Percentiles rank a stretch among this genome's conserved stretches.
These are phyloP conservation scores for Lucilia cuprina DNA, from an alignment of 1,140 invertebrate genomes.

Conservation along the genomic window DNA sequence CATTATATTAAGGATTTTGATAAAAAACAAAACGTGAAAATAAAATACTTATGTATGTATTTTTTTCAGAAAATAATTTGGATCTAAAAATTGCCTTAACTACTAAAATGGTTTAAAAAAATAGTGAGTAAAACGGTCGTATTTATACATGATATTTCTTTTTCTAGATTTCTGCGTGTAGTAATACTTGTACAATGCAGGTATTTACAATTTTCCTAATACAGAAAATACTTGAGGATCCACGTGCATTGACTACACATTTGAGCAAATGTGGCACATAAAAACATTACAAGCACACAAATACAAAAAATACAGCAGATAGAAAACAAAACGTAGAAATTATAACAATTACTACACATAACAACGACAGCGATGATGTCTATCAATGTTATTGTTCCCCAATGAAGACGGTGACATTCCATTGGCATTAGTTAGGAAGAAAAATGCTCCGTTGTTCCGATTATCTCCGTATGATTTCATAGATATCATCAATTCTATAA, in stretches of 20 bases:
- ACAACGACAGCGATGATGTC: background rate
- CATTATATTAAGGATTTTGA: too few relatives aligned
- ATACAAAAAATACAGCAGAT: background rate
- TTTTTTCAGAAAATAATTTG: too few relatives aligned
- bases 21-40: too few relatives aligned
- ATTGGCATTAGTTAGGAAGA: constrained; percentile 19
- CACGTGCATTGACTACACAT: constrained; percentile 22
- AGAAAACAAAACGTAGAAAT: background rate
- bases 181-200: background rate
- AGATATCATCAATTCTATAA: constrained; percentile 29
- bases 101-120: too few relatives aligned
- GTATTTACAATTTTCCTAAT: constrained; percentile 23
- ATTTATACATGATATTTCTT: too few relatives aligned
- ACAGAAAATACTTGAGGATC: constrained; percentile 9
- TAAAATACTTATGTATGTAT: too few relatives aligned
- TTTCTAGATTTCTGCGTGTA: too few relatives aligned
- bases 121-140: too few relatives aligned
- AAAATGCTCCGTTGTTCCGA: constrained; percentile 31
- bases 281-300: too few relatives aligned
- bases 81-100: too few relatives aligned
- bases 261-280: background rate
- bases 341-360: background rate
- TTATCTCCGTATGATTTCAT: constrained; percentile 26
- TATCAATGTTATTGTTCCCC: constrained; percentile 30
- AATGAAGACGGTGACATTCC: constrained; percentile 22